These are phyloP conservation scores for Petrophora chlorosata DNA, from an alignment of 2,888 invertebrate species.

Conservation along the genomic window DNA sequence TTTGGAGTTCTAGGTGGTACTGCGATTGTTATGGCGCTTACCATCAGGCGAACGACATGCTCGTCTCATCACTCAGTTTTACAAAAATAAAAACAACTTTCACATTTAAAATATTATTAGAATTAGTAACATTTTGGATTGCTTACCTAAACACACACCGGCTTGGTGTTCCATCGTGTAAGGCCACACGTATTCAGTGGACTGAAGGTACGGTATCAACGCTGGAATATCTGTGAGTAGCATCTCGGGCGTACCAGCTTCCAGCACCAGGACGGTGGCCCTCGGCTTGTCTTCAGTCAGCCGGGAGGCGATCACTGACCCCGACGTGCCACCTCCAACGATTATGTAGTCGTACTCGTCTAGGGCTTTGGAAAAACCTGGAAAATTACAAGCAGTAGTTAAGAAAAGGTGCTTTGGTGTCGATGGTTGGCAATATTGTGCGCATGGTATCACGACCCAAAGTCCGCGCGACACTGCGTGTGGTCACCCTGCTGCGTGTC, in stretches of 20 bases:
- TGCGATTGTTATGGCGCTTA: too few species aligned
- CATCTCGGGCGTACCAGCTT: constrained; percentile 82
- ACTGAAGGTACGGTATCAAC: constrained; percentile 81
- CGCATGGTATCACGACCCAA: too few species aligned
- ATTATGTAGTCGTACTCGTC: constrained; percentile 87
- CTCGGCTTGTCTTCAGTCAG: constrained; percentile 84
- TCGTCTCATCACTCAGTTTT: too few species aligned
- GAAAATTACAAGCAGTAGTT: constrained; percentile 24
- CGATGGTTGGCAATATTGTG: too few species aligned
- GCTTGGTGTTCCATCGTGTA: constrained; percentile 85
- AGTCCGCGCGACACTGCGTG: too few species aligned
- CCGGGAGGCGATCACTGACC: constrained; percentile 88
- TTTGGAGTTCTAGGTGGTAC: too few species aligned
- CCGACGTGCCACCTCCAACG: constrained; percentile 88
- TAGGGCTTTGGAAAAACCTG: constrained; percentile 56
- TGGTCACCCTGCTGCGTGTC: too few species aligned
- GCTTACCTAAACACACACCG: constrained; percentile 79
- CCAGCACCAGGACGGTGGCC: constrained; percentile 85
- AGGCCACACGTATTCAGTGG: constrained; percentile 86
- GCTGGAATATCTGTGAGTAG: constrained; percentile 84
- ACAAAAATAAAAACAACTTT: too few species aligned
- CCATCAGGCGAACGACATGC: too few species aligned
- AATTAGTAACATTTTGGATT: background rate
- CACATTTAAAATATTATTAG: too few species aligned
- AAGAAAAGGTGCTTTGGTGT: background rate